Conservation (phyloP, 2,797 vertebrate species). For the Phaenicophaeus curvirostris region DNA sequence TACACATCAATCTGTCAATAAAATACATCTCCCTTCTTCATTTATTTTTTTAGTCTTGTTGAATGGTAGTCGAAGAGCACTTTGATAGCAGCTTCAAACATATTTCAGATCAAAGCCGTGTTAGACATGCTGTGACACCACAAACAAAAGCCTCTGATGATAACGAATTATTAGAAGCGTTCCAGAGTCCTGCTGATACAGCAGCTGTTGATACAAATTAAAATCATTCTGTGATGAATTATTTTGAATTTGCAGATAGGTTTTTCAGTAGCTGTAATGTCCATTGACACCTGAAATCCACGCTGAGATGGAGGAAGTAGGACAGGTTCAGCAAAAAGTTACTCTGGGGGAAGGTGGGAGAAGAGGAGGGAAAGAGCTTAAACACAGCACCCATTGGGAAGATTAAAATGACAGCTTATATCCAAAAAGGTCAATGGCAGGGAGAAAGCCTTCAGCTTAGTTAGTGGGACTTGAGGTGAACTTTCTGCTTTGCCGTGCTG, state of each 20-base stretch:
- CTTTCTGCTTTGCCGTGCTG: not conserved
- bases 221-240: not conserved
- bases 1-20: not conserved
- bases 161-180: not conserved
- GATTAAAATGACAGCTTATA: not conserved
- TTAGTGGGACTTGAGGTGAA: not conserved
- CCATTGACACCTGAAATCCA: not conserved
- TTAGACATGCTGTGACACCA: not conserved
- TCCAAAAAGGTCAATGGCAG: not conserved
- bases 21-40: not conserved
- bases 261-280: not conserved
- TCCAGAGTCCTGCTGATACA: not conserved
- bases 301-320: not conserved
- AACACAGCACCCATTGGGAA: not conserved
- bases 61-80: not conserved
- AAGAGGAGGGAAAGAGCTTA: not conserved
- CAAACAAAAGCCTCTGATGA: not conserved
- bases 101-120: not conserved
- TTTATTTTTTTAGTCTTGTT: not conserved
- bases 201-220: not conserved
- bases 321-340: not conserved
- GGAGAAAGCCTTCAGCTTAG: not conserved
- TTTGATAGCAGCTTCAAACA: not conserved
- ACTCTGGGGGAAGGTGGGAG: not conserved
- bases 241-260: not conserved